Base-by-base conservation (phyloP, 2,797 vertebrate species). In the Danio jaintianensis region DNA sequence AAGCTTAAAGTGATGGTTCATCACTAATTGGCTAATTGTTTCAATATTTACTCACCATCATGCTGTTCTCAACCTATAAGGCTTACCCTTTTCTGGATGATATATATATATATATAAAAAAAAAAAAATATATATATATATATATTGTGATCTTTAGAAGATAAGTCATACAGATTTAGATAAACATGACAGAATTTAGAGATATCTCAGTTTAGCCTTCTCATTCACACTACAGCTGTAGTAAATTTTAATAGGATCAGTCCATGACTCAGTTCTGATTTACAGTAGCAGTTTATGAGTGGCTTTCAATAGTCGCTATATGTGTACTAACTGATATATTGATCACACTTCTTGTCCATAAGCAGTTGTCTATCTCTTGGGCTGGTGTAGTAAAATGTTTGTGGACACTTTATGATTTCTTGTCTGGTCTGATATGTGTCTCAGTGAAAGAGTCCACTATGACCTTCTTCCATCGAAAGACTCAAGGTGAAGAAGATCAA, bases 361-460 rank as follows among this genome's bases (percentile, higher is more conserved):
- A 53, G 36, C 38, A 55, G 5, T 6, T 55, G 9, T 59, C 43
- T 50, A n/a, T 62, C 58, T 72, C 36, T 62, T 47, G 15, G 48
- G 36, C 55, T 43, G 11, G 40, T 79, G 47, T 52, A 45, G 13
- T 36, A 43, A 79, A 68, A 59, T 59, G 64, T 71, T 61, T 61
- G 56, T 50, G 36, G 43, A 69, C 47, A 22, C 66, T 58, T 68
- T 56, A 55, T 29, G 50, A 66, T 77, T 77, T 75, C 48, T 64
- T 43, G 59, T 64, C 48, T 43, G 18, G 18, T 43, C 18, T 77
- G 52, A 45, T 58, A 22, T 67, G 15, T 58, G 63, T 56, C 5
- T 68, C 10, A 56, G 16, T 36, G 4, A 56, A 67, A 36, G 11
- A 56, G 45, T 67, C 63, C 29, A 58, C 40, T 20, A 56, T 15